Base-by-base conservation (phyloP, 2,797 vertebrate genomes). In the Syngnathus rostellatus region DNA sequence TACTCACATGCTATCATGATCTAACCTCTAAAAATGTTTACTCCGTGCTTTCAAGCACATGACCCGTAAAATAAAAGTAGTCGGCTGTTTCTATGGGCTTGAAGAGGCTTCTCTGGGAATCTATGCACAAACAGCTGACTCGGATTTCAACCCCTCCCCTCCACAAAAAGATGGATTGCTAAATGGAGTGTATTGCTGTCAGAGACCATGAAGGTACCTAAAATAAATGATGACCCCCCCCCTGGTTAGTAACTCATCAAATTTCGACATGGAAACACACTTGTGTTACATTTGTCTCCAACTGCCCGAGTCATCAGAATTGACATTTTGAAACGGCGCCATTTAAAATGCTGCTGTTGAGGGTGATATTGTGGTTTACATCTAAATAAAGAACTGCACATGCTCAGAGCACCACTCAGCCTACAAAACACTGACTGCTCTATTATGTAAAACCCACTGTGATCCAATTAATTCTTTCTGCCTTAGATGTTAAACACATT, bases 51-150 rank as follows among this genome's bases (percentile, higher is more conserved):
- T 38, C 68, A 57, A 37, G 68, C 60, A 16, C 37, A 17, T 71
- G 68, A 73, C 63, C 68, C 72, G 67, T 65, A 73, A 73, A 72
- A 85, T 81, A 75, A 83, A 67, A 76, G 74, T 65, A 60, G 65
- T 37, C 10, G 38, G 2, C 71, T 73, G 76, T 81, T 73, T 73
- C 77, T 64, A 72, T 66, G 83, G 73, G 65, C 50, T 48, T 5
- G 16, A 40, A 19, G 57, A 48, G 41, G 38, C 39, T 7, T 58
- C 54, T 37, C 54, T 57, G 54, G 51, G 23, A 54, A 4, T 54
- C 21, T 5, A 54, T 7, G 23, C 23, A 55, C 23, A 31, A 55
- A 55, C 54, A 55, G 17, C 23, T 25, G 65, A 63, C 71, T 79
- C 74, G 48, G 68, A 62, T 77, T 80, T 71, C 68, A 67, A 2